A percentile compares a stretch with the other conserved stretches of the same genome.
Evolutionary conservation across 2,113 vertebrate species (phyloP).

Genomic region (Centropus unirufus): DNA sequence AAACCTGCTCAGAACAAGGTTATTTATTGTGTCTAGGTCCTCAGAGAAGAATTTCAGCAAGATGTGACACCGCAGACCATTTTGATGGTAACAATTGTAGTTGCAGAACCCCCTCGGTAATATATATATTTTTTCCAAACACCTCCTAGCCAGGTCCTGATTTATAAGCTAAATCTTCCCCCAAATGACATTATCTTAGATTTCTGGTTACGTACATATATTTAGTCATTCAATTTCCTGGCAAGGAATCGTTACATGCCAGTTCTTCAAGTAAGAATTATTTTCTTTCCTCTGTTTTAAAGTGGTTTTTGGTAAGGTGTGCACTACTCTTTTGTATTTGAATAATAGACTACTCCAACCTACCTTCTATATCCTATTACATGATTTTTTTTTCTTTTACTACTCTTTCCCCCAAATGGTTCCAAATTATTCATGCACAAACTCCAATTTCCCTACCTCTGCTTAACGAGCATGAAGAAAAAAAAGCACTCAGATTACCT

Average conservation of each 20-base stretch:
- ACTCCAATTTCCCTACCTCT: background rate
- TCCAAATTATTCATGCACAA: background rate
- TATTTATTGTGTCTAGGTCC: background rate
- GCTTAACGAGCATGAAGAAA: background rate
- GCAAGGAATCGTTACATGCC: background rate
- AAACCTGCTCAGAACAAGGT: conserved; percentile 80
- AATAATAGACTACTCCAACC: background rate
- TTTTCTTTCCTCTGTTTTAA: background rate
- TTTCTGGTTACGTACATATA: background rate
- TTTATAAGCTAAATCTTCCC: background rate
- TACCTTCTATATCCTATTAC: background rate
- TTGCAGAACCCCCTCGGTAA: background rate
- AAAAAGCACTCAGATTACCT: background rate
- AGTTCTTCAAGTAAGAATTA: background rate
- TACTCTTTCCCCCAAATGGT: background rate
- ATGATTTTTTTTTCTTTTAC: background rate
- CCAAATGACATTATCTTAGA: background rate
- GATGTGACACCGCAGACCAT: background rate
- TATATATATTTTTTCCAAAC: background rate
- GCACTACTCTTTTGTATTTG: background rate
- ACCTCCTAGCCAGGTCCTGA: background rate
- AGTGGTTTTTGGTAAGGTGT: background rate
- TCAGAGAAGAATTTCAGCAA: background rate
- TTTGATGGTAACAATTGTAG: background rate
- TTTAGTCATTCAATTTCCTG: background rate